Base-by-base conservation (phyloP, 2,113 vertebrate genomes). In the Pantherophis guttatus region DNA sequence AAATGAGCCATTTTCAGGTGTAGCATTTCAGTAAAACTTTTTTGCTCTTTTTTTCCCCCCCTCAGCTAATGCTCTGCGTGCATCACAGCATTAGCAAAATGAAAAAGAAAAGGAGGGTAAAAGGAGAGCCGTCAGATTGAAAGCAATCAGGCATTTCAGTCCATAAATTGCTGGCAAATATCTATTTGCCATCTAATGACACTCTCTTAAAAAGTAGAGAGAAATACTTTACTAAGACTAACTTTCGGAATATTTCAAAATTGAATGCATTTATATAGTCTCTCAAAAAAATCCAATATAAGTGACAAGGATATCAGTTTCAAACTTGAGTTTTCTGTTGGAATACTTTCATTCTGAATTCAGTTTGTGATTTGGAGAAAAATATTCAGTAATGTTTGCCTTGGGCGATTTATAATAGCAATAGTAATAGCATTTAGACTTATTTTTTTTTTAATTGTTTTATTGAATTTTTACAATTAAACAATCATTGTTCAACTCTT, bases 101-200 rank as follows among this genome's bases (percentile, higher is more conserved):
- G 70, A 19, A 81, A 81, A 26, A 23, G 89, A 48, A 33, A 53
- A 91, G 59, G 23, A 62, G 53, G 23, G 33, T 57, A 88, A 92
- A 89, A 89, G 65, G 53, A 10, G 33, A 89, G 23, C 53, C 5
- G 33, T 81, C 65, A n/a, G 62, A 92, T 39, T 81, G 87, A 85
- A 92, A 85, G 92, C 92, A 89, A 89, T 89, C 87, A 81, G 15
- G 33, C 39, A 55, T 89, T 92, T 92, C 89, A 65, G 92, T 81
- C 92, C 87, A 89, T 88, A 92, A 89, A 89, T 92, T 92, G 87
- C 87, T 70, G 89, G 62, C 92, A 89, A 89, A 88, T 81, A 89
- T 39, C 53, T 89, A 81, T 92, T 89, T 92, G 92, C 87, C 75
- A 89, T 75, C 52, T 81, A 81, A 89, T 87, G 57, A 87, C 53